Percentiles rank a stretch among this genome's conserved stretches.
Conservation (phyloP, 2,888 invertebrate genomes). For the Eudasyphora cyanicolor region DNA sequence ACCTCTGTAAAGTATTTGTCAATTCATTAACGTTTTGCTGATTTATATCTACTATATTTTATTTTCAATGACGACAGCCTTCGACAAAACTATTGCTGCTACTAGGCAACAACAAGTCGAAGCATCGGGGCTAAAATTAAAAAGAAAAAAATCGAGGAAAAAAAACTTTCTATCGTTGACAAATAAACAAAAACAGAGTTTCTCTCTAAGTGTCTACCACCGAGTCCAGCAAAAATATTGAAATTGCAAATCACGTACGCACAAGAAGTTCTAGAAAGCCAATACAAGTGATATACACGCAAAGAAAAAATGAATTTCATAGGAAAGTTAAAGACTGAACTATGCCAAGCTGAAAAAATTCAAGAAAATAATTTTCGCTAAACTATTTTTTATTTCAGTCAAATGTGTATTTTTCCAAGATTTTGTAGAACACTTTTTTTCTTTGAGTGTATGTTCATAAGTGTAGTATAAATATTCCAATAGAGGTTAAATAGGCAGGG, state of each 20-base stretch:
- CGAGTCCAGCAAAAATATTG: not conserved
- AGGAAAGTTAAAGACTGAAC: too few relatives aligned
- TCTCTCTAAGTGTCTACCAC: not conserved
- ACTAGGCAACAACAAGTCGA: not conserved
- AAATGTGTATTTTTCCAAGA: too few relatives aligned
- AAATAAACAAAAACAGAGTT: not conserved
- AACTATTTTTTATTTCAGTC: too few relatives aligned
- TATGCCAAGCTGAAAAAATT: too few relatives aligned
- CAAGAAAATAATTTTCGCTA: too few relatives aligned
- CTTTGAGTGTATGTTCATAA: too few relatives aligned
- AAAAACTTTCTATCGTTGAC: conserved; percentile 35
- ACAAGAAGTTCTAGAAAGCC: conserved; percentile 37
- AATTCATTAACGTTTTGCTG: not conserved
- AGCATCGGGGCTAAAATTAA: not conserved
- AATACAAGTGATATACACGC: conserved; percentile 39
- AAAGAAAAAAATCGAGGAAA: not conserved
- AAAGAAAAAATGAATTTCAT: too few relatives aligned
- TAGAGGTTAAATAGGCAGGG: conserved; percentile 5
- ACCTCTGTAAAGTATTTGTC: not conserved
- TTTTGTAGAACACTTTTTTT: too few relatives aligned
- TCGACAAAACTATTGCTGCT: not conserved
- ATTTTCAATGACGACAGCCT: not conserved
- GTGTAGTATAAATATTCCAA: too few relatives aligned
- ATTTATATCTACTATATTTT: not conserved
- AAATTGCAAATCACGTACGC: conserved; percentile 54